phyloP scores from a whole-genome alignment of 2,113 vertebrate species.

The Erpornis zantholeuca region DNA sequence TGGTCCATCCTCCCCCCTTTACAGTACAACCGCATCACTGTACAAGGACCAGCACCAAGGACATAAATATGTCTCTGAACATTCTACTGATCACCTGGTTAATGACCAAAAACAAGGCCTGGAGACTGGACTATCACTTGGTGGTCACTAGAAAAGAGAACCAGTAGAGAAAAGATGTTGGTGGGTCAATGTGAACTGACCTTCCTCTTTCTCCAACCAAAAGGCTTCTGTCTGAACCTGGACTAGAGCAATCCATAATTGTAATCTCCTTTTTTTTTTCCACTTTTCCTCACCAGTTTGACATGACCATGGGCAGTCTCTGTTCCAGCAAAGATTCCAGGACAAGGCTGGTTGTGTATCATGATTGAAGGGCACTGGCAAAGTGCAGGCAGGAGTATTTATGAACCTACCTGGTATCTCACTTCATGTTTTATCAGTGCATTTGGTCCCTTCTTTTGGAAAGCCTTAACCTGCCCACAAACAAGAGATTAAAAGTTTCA shows the following conservation, averaged over 20 bases:
- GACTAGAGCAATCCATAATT: neutral
- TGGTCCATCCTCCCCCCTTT: too few species aligned
- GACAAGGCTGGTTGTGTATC: neutral
- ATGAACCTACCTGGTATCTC: neutral
- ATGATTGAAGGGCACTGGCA: neutral
- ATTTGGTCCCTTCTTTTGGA: neutral
- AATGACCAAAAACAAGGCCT: neutral
- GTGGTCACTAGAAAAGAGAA: neutral
- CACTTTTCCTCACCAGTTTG: neutral
- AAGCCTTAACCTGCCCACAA: neutral
- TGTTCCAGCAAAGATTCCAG: neutral
- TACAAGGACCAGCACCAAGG: neutral
- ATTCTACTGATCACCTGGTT: neutral
- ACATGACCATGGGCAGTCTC: neutral
- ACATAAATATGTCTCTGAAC: neutral
- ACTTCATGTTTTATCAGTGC: neutral
- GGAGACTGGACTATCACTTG: neutral
- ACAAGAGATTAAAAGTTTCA: neutral
- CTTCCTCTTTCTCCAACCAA: neutral
- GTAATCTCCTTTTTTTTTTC: neutral
- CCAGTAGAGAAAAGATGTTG: neutral
- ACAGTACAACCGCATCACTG: fast-evolving
- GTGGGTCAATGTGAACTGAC: neutral
- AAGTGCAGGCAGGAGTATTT: neutral
- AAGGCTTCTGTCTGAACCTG: neutral